phyloP scores from a whole-genome alignment of 2,113 vertebrate species.

The Phainopepla nitens region DNA sequence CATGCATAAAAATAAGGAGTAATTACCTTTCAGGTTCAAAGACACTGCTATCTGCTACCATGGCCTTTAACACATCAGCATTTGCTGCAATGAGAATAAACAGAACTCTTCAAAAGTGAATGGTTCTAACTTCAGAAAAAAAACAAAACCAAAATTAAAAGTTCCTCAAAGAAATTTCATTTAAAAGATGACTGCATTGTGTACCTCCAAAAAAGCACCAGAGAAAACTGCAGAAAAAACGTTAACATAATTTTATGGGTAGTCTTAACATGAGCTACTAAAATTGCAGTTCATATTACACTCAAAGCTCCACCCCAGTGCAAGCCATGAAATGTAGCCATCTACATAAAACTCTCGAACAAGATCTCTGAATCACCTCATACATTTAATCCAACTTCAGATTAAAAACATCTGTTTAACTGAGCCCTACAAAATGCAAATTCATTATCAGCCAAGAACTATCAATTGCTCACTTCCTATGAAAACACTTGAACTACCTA shows the following conservation, averaged over 20 bases:
- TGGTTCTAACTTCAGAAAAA: background rate
- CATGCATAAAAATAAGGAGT: background rate
- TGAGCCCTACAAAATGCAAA: background rate
- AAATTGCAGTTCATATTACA: background rate
- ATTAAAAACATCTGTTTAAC: background rate
- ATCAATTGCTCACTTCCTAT: background rate
- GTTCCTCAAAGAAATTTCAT: background rate
- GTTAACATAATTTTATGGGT: background rate
- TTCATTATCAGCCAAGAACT: background rate
- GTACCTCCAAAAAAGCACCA: background rate
- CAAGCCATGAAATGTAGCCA: accelerated
- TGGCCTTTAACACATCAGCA: conserved; percentile 89
- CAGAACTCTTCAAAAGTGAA: conserved; percentile 3
- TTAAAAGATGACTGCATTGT: background rate
- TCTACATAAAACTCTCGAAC: background rate
- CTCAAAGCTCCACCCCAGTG: background rate
- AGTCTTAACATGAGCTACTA: background rate
- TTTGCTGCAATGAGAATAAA: conserved; percentile 80
- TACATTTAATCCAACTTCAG: background rate
- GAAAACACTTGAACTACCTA: background rate
- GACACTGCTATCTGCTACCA: conserved; percentile 83
- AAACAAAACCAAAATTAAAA: background rate
- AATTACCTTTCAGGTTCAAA: conserved; percentile 87
- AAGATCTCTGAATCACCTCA: background rate
- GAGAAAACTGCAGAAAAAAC: background rate